Base-by-base conservation (phyloP, 2,888 invertebrate genomes). In the Chouioia cunea region DNA sequence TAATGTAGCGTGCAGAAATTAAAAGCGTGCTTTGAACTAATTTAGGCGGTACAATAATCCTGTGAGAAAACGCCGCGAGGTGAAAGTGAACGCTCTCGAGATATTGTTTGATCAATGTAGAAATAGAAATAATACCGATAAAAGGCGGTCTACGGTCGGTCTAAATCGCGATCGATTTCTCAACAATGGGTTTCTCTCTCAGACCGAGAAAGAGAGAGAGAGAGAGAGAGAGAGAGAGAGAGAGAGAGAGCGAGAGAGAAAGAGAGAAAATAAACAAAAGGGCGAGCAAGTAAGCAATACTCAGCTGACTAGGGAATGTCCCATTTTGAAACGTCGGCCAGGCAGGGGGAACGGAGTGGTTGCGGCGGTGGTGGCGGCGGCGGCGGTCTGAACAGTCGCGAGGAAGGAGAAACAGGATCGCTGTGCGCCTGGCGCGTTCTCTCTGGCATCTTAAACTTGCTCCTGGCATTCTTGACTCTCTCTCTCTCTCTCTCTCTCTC, bases 381-480 rank as follows among this genome's bases (percentile, higher is more conserved):
- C 36, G 50, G 53, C 62, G 23, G 58, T 66, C 67, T 44, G 59
- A 53, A n/a, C 23, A 36, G 36, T 14, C 48, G 48, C 36, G 57
- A 50, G 70, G 52, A 58, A 60, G 50, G 70, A 70, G 65, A 75
- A 69, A 75, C 62, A 71, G 63, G 66, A 64, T 64, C 58, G 73
- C 56, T 65, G 36, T 36, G 36, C 12, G 10, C 62, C 57, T 62
- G 65, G 63, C 57, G 59, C 6, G 36, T 10, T 36, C 36, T 59
- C 59, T 63, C 65, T 65, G 54, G 56, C 57, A 56, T 36, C 48
- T 65, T 44, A 70, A 70, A 70, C 65, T 60, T 46, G 70, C 65
- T 65, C 65, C 65, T 54, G 56, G 65, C 70, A 70, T 70, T 70
- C 70, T 65, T 56, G 54, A 54, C 57, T 53, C 53, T 67, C 59